Evolutionary conservation across 2,113 vertebrate species (phyloP).

Genomic region (Dasyurus viverrinus): DNA sequence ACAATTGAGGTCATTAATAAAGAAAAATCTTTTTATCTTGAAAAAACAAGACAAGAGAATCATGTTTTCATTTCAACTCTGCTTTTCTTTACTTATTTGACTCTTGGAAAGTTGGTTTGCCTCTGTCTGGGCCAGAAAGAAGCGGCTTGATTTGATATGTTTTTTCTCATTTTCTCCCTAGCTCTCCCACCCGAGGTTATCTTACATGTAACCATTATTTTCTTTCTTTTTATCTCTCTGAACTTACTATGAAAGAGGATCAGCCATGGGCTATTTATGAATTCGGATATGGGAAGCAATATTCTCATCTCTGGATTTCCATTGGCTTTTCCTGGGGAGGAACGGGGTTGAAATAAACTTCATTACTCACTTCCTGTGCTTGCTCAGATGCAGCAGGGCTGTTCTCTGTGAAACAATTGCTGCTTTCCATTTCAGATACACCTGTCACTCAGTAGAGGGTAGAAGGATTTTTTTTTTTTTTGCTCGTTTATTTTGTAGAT

Average conservation of each 20-base stretch:
- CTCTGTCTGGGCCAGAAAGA: too few relatives aligned
- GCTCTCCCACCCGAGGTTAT: neutral
- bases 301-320: neutral
- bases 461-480: constrained; percentile 42
- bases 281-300: neutral
- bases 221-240: neutral
- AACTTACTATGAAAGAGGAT: neutral
- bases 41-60: neutral
- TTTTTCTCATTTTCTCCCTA: neutral
- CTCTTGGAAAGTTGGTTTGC: neutral
- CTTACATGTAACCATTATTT: neutral
- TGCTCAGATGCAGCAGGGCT: constrained; percentile 45
- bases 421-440: constrained; percentile 30
- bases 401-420: constrained; percentile 58
- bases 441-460: constrained; percentile 46
- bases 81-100: neutral
- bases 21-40: neutral
- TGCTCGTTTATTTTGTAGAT: neutral
- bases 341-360: neutral
- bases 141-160: neutral
- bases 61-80: neutral
- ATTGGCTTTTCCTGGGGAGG: neutral
- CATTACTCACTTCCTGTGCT: constrained; percentile 63
- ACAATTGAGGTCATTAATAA: neutral
- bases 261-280: neutral